Conservation (phyloP, 2,888 invertebrate genomes). For the Cantharis lateralis region DNA sequence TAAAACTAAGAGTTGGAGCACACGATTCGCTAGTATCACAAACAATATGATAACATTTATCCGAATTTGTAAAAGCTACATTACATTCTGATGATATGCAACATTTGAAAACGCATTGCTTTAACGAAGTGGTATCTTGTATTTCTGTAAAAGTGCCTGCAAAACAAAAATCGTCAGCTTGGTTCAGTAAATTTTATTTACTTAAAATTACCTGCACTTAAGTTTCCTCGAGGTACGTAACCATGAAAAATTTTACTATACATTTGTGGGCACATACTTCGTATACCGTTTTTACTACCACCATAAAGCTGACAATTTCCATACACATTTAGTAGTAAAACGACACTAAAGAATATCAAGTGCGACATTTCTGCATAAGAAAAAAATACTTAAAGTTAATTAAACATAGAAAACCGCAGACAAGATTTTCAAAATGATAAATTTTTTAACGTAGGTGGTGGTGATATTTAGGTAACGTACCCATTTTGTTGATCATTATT, state of each 20-base stretch:
- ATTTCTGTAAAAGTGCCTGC: conserved; percentile 56
- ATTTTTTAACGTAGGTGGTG: neutral
- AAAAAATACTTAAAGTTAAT: neutral
- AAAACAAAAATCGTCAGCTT: neutral
- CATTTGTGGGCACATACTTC: conserved; percentile 46
- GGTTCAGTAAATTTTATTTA: neutral
- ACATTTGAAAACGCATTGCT: conserved; percentile 71
- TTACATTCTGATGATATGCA: conserved; percentile 72
- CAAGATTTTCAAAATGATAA: neutral
- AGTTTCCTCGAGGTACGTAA: conserved; percentile 50
- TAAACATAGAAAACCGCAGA: neutral
- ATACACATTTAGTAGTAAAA: neutral
- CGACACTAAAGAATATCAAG: neutral
- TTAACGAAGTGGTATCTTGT: conserved; percentile 59
- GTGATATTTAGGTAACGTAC: neutral
- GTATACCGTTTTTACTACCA: conserved; percentile 30
- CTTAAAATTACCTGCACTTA: conserved; percentile 46
- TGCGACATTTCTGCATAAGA: neutral
- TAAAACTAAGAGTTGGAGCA: conserved; percentile 66
- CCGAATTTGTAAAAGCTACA: conserved; percentile 76
- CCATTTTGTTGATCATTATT: neutral
- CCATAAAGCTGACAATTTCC: conserved; percentile 22
- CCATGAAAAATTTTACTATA: conserved; percentile 48
- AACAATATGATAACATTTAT: conserved; percentile 77
- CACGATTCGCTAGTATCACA: conserved; percentile 75